phyloP scores from a whole-genome alignment of 1,140 invertebrate species.

The Plutomurus gul region DNA sequence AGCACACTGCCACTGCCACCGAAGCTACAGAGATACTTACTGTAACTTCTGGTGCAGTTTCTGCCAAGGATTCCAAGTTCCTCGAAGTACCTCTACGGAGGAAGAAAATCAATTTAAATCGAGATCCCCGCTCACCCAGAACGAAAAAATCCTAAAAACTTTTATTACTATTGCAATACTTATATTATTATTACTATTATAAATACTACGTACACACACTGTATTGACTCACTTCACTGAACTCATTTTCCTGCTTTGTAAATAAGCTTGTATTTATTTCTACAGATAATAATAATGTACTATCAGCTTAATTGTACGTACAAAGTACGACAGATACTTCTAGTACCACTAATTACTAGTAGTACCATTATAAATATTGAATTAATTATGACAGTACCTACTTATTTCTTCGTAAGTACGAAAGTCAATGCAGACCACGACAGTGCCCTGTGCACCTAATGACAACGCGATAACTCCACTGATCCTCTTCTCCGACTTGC shows the following conservation, averaged over 20 bases:
- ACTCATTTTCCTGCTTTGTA: neutral
- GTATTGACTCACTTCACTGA: neutral
- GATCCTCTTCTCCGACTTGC: neutral
- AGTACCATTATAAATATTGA: neutral
- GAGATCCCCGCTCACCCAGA: conserved; percentile 44
- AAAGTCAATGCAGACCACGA: neutral
- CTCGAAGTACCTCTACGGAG: conserved; percentile 43
- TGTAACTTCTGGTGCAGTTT: neutral
- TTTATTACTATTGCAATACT: neutral
- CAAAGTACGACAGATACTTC: too few species aligned
- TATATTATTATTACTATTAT: neutral
- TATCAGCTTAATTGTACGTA: neutral
- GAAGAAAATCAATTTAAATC: conserved; percentile 38
- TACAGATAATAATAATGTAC: neutral
- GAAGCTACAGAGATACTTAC: neutral
- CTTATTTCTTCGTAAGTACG: neutral
- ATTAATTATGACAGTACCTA: neutral
- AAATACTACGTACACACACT: neutral
- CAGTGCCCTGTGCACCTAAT: conserved; percentile 4
- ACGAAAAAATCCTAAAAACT: conserved; percentile 3
- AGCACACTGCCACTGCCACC: neutral
- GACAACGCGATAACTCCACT: too few species aligned
- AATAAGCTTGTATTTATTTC: neutral
- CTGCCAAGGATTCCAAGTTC: conserved; percentile 36
- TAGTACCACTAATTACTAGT: too few species aligned